Base-by-base conservation (phyloP, 2,888 invertebrate genomes). In the Callyntrura sp. region DNA sequence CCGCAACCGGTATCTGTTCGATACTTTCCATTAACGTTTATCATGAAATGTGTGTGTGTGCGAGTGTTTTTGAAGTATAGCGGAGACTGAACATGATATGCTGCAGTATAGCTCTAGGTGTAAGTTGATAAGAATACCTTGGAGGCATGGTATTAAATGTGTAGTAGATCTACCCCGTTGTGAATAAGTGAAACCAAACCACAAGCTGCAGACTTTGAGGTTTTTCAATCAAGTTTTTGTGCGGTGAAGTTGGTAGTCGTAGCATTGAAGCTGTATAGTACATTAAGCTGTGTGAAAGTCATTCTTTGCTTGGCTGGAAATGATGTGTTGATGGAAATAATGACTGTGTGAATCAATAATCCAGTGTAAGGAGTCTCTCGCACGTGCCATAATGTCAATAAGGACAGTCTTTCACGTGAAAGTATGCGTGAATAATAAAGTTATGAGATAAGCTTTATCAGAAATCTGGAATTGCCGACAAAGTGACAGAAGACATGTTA, bases 381-480 rank as follows among this genome's bases (percentile, higher is more conserved):
- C 87, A 87, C 87, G 87, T 87, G 87, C 60, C 87, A 70, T 35
- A n/a, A 48, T 87, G 81, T 81, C 65, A 87, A 81, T 87, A 81
- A 48, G 51, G 17, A 68, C n/a, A 14, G 2, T 0, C 55, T 55
- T 55, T 6, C 51, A 55, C n/a, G 14, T 28, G 51, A 51, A 78
- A 25, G 55, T 78, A 78, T 78, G 55, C 23, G 28, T 70, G 87
- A 70, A 87, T 43, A 57, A 73, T 17, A n/a, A 62, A 57, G 43
- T n/a, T 43, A 45, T 25, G 68, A 57, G 48, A 85, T 65, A 85
- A 85, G 25, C 17, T 65, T 76, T 62, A 28, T 45, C 43, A 70
- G 43, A 35, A 81, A 60, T 60, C 43, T 81, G 28, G n/a, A 68
- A 12, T 12, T 62, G 51, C 68, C 70, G 51, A 83, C 83, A 51